Conservation (phyloP, 2,888 invertebrate genomes). For the Nowickia ferox region DNA sequence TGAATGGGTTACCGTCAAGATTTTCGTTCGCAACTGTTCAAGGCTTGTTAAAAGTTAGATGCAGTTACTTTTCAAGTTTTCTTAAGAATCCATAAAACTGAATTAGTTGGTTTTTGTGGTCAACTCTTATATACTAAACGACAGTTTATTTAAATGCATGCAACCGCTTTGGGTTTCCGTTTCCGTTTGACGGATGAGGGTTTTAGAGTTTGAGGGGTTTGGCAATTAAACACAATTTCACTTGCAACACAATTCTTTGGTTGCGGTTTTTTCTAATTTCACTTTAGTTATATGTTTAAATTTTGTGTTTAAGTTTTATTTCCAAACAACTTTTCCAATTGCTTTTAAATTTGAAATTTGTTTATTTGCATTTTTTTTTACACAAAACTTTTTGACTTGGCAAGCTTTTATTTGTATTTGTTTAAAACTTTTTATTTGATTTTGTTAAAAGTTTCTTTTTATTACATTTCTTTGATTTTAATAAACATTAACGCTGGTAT, state of each 20-base stretch:
- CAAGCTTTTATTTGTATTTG: neutral
- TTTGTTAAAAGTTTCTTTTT: conserved; percentile 27
- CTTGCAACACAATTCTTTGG: neutral
- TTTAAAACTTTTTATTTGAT: neutral
- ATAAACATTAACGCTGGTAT: conserved; percentile 12
- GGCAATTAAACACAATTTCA: neutral
- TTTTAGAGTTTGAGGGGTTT: no score
- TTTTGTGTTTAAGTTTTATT: neutral
- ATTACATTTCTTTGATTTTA: conserved; percentile 23
- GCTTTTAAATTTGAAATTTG: neutral
- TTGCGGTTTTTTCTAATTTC: conserved; percentile 2
- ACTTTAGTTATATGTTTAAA: conserved; percentile 5
- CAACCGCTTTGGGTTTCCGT: conserved; percentile 32
- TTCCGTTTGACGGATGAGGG: neutral
- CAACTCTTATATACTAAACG: neutral
- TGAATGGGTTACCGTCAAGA: conserved; percentile 40
- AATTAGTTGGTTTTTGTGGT: conserved; percentile 24
- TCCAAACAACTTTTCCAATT: neutral
- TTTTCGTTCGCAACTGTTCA: neutral
- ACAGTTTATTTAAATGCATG: conserved; percentile 40
- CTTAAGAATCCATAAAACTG: conserved; percentile 24
- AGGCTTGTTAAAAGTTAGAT: neutral
- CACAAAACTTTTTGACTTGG: conserved; percentile 18
- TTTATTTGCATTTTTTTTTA: conserved; percentile 26
- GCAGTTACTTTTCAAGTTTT: neutral